Percentiles rank a stretch among this genome's conserved stretches.
Conservation (phyloP, 2,888 invertebrate genomes). For the Caenorhabditis sulstoni region DNA sequence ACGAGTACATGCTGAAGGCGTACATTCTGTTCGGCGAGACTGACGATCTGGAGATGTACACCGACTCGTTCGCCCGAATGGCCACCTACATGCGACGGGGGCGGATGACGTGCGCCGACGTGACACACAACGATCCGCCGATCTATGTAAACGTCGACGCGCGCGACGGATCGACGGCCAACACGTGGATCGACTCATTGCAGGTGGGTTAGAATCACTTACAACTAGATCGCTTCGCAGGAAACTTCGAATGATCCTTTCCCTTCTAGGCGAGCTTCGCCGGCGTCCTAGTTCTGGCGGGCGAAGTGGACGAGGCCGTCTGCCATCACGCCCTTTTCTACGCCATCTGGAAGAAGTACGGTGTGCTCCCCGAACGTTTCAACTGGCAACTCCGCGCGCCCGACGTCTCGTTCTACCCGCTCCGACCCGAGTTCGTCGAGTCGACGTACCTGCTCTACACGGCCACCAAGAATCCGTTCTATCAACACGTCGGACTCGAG, state of each 20-base stretch:
- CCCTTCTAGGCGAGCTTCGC: conserved; percentile 80
- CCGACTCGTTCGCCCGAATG: conserved; percentile 84
- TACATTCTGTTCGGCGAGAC: conserved; percentile 85
- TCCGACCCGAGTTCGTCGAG: conserved; percentile 85
- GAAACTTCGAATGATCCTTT: background rate
- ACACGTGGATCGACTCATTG: conserved; percentile 85
- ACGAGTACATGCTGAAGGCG: conserved; percentile 85
- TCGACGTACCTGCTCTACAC: conserved; percentile 84
- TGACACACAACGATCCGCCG: conserved; percentile 84
- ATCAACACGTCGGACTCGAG: conserved; percentile 85
- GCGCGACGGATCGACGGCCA: conserved; percentile 84
- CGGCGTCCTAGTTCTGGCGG: conserved; percentile 83
- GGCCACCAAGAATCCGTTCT: conserved; percentile 85
- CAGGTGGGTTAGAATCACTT: conserved; percentile 83
- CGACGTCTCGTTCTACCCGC: conserved; percentile 85
- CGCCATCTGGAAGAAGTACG: conserved; percentile 84
- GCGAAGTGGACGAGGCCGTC: conserved; percentile 85
- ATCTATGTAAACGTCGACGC: conserved; percentile 86
- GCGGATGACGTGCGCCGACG: conserved; percentile 77
- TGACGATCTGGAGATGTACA: conserved; percentile 84
- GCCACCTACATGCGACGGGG: conserved; percentile 84
- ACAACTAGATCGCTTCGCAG: too few species aligned
- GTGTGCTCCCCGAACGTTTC: conserved; percentile 83
- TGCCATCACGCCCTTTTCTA: conserved; percentile 85
- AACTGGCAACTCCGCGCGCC: conserved; percentile 83